phyloP scores from a whole-genome alignment of 2,797 vertebrate species.

The Arctocebus calabarensis region DNA sequence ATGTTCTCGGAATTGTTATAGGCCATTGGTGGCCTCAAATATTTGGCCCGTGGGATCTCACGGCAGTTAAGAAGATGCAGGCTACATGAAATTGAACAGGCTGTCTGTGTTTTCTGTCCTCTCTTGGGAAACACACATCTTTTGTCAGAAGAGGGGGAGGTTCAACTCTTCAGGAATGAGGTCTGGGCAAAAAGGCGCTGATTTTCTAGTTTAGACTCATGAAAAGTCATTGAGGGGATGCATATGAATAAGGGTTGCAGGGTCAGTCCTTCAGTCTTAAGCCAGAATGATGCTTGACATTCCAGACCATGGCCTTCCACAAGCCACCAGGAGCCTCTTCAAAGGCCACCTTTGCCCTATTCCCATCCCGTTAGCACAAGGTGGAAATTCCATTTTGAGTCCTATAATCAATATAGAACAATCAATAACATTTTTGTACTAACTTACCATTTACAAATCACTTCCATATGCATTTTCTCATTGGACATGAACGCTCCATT shows the following conservation, averaged over 20 bases:
- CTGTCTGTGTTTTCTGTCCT: neutral
- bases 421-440: conserved; percentile 46
- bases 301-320: conserved; percentile 38
- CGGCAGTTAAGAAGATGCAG: conserved; percentile 48
- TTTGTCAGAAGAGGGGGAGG: conserved; percentile 61
- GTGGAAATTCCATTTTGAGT: conserved; percentile 68
- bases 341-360: conserved; percentile 63
- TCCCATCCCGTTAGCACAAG: conserved; percentile 56
- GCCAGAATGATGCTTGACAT: conserved; percentile 58
- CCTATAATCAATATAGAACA: conserved; percentile 37
- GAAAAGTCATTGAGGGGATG: conserved; percentile 65
- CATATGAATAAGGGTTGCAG: conserved; percentile 49
- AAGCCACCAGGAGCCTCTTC: conserved; percentile 36
- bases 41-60: conserved; percentile 25
- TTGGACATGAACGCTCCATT: conserved; percentile 3
- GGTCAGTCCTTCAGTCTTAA: conserved; percentile 48
- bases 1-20: conserved; percentile 61
- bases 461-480: conserved; percentile 49
- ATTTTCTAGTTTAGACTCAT: conserved; percentile 67
- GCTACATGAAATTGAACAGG: neutral
- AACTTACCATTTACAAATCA: conserved; percentile 12
- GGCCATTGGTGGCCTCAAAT: conserved; percentile 49
- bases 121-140: conserved; percentile 47
- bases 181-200: conserved; percentile 52
- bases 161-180: conserved; percentile 62